These are phyloP conservation scores for Puffinus mauretanicus DNA, from an alignment of 2,113 vertebrate species.

Conservation along the genomic window DNA sequence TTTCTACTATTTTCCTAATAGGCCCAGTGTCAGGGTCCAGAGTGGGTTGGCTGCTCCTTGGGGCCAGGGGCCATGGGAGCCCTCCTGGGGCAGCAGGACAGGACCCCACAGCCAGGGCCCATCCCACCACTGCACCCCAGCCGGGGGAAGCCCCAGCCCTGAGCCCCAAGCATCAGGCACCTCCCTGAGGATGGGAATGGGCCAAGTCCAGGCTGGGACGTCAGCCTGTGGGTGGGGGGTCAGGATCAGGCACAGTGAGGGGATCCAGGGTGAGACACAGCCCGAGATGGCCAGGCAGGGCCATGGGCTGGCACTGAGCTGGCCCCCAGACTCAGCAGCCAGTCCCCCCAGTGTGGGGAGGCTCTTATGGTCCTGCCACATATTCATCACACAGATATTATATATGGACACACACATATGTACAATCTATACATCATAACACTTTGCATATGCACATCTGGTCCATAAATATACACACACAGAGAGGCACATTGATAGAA, in stretches of 20 bases:
- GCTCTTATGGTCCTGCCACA: not conserved
- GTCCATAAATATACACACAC: not conserved
- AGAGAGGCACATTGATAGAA: not conserved
- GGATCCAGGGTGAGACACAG: not conserved
- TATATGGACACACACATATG: not conserved
- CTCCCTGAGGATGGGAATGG: not conserved
- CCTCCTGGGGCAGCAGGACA: not conserved
- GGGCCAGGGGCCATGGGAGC: too few species aligned
- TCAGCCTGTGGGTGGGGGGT: not conserved
- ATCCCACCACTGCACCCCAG: not conserved
- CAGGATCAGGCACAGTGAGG: not conserved
- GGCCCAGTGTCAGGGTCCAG: not conserved
- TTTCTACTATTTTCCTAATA: not conserved
- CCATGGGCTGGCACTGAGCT: not conserved
- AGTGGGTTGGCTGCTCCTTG: not conserved
- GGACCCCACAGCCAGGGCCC: not conserved
- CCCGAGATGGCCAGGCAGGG: not conserved
- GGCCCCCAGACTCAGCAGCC: not conserved
- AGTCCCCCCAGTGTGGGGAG: fast-evolving
- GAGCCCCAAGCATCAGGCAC: not conserved
- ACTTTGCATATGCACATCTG: not conserved
- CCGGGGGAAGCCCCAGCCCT: not conserved
- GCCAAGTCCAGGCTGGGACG: not conserved
- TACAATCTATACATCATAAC: not conserved
- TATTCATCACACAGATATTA: not conserved